phyloP scores from a whole-genome alignment of 2,797 vertebrate species.

The Gastrophryne carolinensis region DNA sequence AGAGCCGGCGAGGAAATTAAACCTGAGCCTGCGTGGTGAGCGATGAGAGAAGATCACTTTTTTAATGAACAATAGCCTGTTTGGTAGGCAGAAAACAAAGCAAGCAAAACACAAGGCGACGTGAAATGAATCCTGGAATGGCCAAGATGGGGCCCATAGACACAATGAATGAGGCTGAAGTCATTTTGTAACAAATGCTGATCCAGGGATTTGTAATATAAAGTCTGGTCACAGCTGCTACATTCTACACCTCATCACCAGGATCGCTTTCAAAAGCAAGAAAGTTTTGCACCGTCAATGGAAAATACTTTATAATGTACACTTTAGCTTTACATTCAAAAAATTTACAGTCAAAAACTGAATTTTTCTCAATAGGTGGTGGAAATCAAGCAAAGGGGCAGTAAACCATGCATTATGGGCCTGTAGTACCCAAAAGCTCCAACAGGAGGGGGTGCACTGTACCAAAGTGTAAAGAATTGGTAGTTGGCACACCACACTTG shows the following conservation, averaged over 20 bases:
- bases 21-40: conserved; percentile 11
- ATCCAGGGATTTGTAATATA: neutral
- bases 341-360: too few relatives aligned
- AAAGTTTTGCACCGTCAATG: too few relatives aligned
- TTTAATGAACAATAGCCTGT: conserved; percentile 1
- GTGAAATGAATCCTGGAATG: neutral
- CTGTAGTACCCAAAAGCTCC: too few relatives aligned
- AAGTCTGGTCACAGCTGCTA: neutral
- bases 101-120: neutral
- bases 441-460: too few relatives aligned
- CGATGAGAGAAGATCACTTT: conserved; percentile 27
- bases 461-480: too few relatives aligned
- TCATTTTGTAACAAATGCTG: neutral
- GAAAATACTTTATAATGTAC: too few relatives aligned
- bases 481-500: too few relatives aligned
- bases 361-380: too few relatives aligned
- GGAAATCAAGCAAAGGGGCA: too few relatives aligned
- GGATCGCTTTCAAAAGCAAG: neutral
- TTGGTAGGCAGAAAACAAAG: neutral
- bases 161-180: neutral
- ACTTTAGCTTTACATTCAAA: too few relatives aligned
- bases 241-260: neutral
- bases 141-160: neutral
- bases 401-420: too few relatives aligned
- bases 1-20: conserved; percentile 37